Base-by-base conservation (phyloP, 2,888 invertebrate genomes). In the Sinhomidia bicolor region DNA sequence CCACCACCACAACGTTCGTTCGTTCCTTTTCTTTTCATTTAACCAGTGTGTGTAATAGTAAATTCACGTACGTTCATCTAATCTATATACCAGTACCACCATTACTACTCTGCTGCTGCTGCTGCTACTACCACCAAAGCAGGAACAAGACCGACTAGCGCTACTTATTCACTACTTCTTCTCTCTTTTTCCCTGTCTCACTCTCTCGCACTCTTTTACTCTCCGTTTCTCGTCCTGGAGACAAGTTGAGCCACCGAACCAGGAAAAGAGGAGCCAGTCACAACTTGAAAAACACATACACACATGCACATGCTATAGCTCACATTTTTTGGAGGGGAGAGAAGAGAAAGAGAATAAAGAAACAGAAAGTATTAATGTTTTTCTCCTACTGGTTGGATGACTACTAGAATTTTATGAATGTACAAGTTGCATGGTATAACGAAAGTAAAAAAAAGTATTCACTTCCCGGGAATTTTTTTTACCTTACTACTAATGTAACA, bases 201-300 rank as follows among this genome's bases (percentile, higher is more conserved):
- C 54, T 54, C 32, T 54, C 17, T 78, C 4, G n/a, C 78, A 44
- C 62, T 26, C 62, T 74, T 44, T 41, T 78, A 78, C 20, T 60
- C 44, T 36, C 65, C 32, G n/a, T 62, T 47, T 62, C 54, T 79
- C 41, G 26, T 86, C 81, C 87, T 87, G 87, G 81, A 87, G 81
- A 81, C 81, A 86, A 74, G 71, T 78, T 86, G 81, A 81, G 81
- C 60, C 74, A 87, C 81, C 87, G 81, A 87, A 87, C 87, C 87
- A 87, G 76, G 87, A 87, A 87, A 87, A 87, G 81, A 87, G 87
- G 87, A 87, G 85, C 85, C 85, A 85, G 84, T 78, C 54, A 78
- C 17, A 62, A 68, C 86, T 51, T 80, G 80, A 76, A 86, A 86
- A 80, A 71, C 80, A 57, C 80, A 62, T n/a, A n/a, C n/a, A n/a